These are phyloP conservation scores for Bovichtus diacanthus DNA, from an alignment of 2,797 vertebrate species.

Conservation along the genomic window DNA sequence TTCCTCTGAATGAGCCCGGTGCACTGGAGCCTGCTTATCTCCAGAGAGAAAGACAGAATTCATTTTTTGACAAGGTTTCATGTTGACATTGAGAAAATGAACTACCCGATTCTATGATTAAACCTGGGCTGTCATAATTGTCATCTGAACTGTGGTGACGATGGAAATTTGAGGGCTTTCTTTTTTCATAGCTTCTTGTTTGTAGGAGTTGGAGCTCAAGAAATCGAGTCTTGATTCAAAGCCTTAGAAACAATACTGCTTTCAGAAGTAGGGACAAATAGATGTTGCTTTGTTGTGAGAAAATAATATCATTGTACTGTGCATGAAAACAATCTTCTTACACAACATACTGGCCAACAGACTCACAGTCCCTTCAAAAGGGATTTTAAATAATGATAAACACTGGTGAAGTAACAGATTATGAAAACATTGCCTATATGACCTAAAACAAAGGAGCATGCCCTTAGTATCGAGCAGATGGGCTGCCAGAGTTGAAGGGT, in stretches of 20 bases:
- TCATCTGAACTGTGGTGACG: conserved; percentile 86
- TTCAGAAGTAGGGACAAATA: conserved; percentile 30
- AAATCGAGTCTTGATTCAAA: conserved; percentile 52
- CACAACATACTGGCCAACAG: background rate
- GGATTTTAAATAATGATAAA: conserved; percentile 34
- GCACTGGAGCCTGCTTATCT: conserved; percentile 93
- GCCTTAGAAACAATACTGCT: conserved; percentile 23
- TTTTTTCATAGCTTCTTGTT: conserved; percentile 62
- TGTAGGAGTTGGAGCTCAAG: conserved; percentile 54
- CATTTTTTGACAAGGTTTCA: conserved; percentile 91
- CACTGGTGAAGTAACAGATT: conserved; percentile 34
- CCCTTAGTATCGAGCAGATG: conserved; percentile 72
- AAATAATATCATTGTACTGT: conserved; percentile 20
- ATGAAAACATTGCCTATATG: conserved; percentile 36
- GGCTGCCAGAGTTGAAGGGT: conserved; percentile 73
- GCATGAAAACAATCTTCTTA: conserved; percentile 5
- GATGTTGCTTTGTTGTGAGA: conserved; percentile 21
- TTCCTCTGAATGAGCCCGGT: conserved; percentile 88
- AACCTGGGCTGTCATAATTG: conserved; percentile 91
- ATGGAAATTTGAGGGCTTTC: conserved; percentile 81
- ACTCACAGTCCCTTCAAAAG: conserved; percentile 1
- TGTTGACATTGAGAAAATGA: conserved; percentile 97
- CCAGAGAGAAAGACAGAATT: conserved; percentile 89
- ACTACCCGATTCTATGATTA: conserved; percentile 92
- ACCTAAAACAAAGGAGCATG: conserved; percentile 63